Conservation (phyloP, 2,113 vertebrate species). For the Alectura lathami region DNA sequence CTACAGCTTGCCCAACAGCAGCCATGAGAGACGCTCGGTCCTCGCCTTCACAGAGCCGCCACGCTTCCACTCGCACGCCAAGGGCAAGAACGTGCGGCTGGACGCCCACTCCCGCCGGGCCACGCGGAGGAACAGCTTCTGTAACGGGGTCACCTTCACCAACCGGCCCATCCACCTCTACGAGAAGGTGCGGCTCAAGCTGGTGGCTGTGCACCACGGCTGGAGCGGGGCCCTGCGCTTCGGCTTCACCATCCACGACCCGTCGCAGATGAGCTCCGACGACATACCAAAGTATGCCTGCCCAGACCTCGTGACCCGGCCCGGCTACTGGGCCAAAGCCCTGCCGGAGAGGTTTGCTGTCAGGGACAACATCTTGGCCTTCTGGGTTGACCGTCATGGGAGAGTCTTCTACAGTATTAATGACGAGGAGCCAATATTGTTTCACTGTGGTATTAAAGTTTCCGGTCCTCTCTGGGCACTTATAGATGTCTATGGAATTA, state of each 20-base stretch:
- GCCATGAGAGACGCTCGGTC: constrained; percentile 84
- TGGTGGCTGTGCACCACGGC: constrained; percentile 90
- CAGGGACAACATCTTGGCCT: constrained; percentile 92
- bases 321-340: constrained; percentile 97
- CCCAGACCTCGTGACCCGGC: constrained; percentile 93
- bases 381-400: constrained; percentile 96
- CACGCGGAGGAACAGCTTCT: constrained; percentile 96
- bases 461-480: constrained; percentile 95
- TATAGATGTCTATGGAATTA: constrained; percentile 98
- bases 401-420: constrained; percentile 98
- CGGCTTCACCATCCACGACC: constrained; percentile 94
- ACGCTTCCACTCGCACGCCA: constrained; percentile 93
- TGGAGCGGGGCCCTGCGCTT: constrained; percentile 98
- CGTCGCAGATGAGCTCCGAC: constrained; percentile 85
- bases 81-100: constrained; percentile 95
- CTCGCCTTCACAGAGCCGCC: constrained; percentile 82
- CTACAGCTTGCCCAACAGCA: constrained; percentile 84
- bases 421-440: constrained; percentile 92
- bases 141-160: constrained; percentile 96
- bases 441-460: constrained; percentile 97
- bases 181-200: constrained; percentile 92
- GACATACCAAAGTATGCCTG: constrained; percentile 99
- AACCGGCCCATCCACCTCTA: constrained; percentile 93
- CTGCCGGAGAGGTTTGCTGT: constrained; percentile 93
- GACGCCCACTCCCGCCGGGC: constrained; percentile 91